Evolutionary conservation across 1,140 invertebrate species (phyloP).

Genomic region (Galleria mellonella): DNA sequence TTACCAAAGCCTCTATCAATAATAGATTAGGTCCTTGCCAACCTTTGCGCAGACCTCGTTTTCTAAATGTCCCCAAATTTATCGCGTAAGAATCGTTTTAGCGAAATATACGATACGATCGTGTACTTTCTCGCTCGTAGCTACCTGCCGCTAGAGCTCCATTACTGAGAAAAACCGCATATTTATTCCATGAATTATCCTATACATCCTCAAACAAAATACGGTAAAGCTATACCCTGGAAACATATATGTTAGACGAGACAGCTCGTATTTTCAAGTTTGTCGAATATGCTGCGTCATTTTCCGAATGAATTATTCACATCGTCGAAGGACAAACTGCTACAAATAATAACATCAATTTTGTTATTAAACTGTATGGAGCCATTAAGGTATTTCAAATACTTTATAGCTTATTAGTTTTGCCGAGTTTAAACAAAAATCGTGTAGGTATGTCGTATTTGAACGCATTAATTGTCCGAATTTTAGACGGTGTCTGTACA

Average conservation of each 20-base stretch:
- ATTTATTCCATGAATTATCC: conserved; percentile 16
- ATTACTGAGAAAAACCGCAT: conserved; percentile 6
- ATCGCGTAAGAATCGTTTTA: conserved; percentile 23
- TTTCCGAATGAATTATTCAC: background rate
- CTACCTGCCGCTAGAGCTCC: conserved; percentile 12
- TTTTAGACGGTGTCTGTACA: too few relatives aligned
- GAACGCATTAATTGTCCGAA: too few relatives aligned
- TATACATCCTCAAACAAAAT: background rate
- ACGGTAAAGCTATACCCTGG: background rate
- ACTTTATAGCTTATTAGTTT: too few relatives aligned
- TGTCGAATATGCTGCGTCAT: background rate
- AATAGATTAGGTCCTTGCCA: conserved; percentile 31
- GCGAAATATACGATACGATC: conserved; percentile 17
- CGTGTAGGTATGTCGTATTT: too few relatives aligned
- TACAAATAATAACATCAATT: background rate
- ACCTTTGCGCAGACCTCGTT: conserved; percentile 22
- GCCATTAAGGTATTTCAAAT: too few relatives aligned
- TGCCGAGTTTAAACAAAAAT: too few relatives aligned
- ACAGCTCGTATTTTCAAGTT: too few relatives aligned
- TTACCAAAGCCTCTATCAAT: conserved; percentile 28
- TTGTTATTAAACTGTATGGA: background rate
- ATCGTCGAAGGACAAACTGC: background rate
- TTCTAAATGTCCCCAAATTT: conserved; percentile 27
- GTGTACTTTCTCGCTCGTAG: conserved; percentile 5
- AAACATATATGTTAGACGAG: background rate